These are phyloP conservation scores for Megaustenia siamemsis DNA, from an alignment of 2,888 invertebrate species.

Conservation along the genomic window DNA sequence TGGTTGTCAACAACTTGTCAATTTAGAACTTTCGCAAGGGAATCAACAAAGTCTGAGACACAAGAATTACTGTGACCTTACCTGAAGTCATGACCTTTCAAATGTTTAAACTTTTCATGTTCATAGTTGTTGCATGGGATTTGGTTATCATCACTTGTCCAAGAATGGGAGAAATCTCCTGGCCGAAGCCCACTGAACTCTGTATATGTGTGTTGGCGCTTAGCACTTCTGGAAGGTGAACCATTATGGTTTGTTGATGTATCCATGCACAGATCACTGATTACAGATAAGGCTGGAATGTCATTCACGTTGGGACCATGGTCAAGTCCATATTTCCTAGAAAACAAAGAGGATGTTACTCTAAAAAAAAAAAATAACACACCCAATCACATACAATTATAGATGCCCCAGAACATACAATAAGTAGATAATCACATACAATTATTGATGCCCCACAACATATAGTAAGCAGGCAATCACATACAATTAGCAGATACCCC, in stretches of 20 bases:
- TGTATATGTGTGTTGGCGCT: conserved; percentile 62
- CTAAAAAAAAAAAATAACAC: background rate
- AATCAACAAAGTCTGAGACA: too few species aligned
- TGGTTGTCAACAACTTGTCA: too few species aligned
- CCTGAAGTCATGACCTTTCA: conserved; percentile 75
- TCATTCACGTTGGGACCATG: conserved; percentile 56
- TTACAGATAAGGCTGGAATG: conserved; percentile 76
- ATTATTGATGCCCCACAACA: too few species aligned
- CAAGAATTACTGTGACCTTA: too few species aligned
- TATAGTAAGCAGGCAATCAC: too few species aligned
- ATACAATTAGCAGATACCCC: too few species aligned
- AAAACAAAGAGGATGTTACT: background rate
- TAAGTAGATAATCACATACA: too few species aligned
- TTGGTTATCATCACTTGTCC: conserved; percentile 70
- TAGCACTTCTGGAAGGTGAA: conserved; percentile 52
- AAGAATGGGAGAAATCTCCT: conserved; percentile 69
- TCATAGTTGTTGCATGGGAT: conserved; percentile 72
- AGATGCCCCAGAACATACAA: too few species aligned
- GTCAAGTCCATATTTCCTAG: conserved; percentile 15
- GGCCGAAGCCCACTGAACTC: conserved; percentile 69
- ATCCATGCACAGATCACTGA: conserved; percentile 76
- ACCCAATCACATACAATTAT: too few species aligned
- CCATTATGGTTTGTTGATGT: conserved; percentile 42
- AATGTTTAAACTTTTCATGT: conserved; percentile 62
- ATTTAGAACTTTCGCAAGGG: too few species aligned